Percentiles rank a stretch among this genome's conserved stretches.
Evolutionary conservation across 2,113 vertebrate genomes (phyloP).

Genomic region (Eretmodus cyanostictus): DNA sequence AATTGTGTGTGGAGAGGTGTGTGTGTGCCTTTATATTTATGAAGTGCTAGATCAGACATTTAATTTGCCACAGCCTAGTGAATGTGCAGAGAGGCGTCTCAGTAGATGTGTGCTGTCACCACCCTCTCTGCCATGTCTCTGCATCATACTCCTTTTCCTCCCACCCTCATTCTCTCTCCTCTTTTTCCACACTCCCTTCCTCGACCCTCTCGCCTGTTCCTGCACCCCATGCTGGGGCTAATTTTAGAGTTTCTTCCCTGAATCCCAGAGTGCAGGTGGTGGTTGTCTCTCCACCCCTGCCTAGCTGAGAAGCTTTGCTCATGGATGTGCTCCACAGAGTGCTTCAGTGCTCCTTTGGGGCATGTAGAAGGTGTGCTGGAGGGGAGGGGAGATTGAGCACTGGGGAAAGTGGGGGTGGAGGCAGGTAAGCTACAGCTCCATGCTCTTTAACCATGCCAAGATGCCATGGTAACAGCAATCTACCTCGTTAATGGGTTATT

Average conservation of each 20-base stretch:
- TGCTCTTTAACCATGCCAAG: conserved; percentile 51
- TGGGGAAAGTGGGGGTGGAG: not conserved
- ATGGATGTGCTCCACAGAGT: conserved; percentile 40
- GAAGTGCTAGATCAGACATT: conserved; percentile 61
- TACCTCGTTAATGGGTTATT: conserved; percentile 25
- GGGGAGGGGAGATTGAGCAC: conserved; percentile 5
- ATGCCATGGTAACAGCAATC: conserved; percentile 60
- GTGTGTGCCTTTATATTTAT: conserved; percentile 48
- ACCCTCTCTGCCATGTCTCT: conserved; percentile 26
- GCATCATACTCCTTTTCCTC: conserved; percentile 31
- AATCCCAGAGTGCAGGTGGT: conserved; percentile 58
- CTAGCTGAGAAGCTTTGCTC: conserved; percentile 26
- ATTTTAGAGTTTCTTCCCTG: conserved; percentile 59
- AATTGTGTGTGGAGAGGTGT: conserved; percentile 41
- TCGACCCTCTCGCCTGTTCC: not conserved
- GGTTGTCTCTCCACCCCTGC: conserved; percentile 47
- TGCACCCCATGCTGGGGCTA: conserved; percentile 54
- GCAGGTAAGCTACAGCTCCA: conserved; percentile 3
- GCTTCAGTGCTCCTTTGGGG: conserved; percentile 38
- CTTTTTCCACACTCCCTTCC: conserved; percentile 8
- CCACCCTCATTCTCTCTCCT: conserved; percentile 19
- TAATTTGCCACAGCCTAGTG: conserved; percentile 66
- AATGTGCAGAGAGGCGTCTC: conserved; percentile 59
- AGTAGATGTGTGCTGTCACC: conserved; percentile 59
- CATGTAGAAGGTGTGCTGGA: conserved; percentile 37